These are phyloP conservation scores for Sycophaga agraensis DNA, from an alignment of 1,140 invertebrate genomes.

Conservation along the genomic window DNA sequence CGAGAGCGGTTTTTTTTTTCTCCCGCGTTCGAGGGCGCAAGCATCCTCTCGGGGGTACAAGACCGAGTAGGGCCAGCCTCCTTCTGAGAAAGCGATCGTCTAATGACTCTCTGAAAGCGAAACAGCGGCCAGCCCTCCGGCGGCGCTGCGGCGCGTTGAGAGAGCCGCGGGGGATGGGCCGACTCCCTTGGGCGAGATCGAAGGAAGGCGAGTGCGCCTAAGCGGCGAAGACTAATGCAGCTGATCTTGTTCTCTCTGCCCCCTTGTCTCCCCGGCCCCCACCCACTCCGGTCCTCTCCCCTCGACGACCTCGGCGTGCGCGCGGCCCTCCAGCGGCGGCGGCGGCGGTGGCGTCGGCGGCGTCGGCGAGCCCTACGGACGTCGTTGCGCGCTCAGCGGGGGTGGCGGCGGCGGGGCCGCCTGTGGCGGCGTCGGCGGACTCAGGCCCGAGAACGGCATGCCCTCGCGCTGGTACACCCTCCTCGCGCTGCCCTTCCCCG, in stretches of 20 bases:
- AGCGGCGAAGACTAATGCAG: not conserved
- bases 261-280: not conserved
- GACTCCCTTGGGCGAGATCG: too few relatives aligned
- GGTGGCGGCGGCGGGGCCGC: conserved; percentile 53
- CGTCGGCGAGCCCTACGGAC: conserved; percentile 21
- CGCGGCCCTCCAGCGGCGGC: conserved; percentile 50
- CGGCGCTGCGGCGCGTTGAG: too few relatives aligned
- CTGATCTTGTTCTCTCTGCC: not conserved
- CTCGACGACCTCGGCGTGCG: conserved; percentile 47
- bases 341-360: conserved; percentile 56
- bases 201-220: not conserved
- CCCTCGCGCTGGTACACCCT: conserved; percentile 84
- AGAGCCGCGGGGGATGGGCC: too few relatives aligned
- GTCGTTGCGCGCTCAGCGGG: conserved; percentile 49
- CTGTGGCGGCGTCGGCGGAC: conserved; percentile 56
- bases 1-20: too few relatives aligned
- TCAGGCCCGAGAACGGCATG: conserved; percentile 46
- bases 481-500: conserved; percentile 85
- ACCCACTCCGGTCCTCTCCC: not conserved
- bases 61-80: too few relatives aligned
- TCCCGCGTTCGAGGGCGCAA: too few relatives aligned
- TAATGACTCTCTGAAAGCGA: too few relatives aligned
- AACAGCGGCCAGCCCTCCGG: too few relatives aligned
- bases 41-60: too few relatives aligned
- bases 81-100: too few relatives aligned